A percentile compares a stretch with the other conserved stretches of the same genome.
Conservation (phyloP, 2,113 vertebrate species). For the Ramphastos sulfuratus region DNA sequence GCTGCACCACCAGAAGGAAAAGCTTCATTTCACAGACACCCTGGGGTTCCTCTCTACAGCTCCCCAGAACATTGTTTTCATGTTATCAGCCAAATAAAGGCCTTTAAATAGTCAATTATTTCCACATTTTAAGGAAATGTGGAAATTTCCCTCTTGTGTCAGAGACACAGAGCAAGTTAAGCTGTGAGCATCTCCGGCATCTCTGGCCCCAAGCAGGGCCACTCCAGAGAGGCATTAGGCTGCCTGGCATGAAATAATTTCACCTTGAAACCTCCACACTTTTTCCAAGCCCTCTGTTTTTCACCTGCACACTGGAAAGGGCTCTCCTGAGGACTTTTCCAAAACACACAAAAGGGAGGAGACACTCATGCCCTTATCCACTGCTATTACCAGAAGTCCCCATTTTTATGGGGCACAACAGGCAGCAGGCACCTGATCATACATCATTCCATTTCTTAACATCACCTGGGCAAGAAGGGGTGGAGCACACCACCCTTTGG, state of each 20-base stretch:
- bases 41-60: not conserved
- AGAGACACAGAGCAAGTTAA: not conserved
- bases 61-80: not conserved
- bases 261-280: not conserved
- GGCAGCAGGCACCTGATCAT: not conserved
- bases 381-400: not conserved
- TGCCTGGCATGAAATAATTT: not conserved
- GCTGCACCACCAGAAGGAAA: not conserved
- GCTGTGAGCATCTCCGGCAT: not conserved
- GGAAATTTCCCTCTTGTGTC: too few relatives aligned
- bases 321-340: not conserved
- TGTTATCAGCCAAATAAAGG: not conserved
- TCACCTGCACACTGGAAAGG: not conserved
- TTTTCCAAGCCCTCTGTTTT: not conserved
- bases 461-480: not conserved
- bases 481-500: not conserved
- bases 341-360: not conserved
- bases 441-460: not conserved
- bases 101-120: not conserved
- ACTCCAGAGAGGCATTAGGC: not conserved
- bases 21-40: not conserved
- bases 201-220: fast-evolving
- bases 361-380: not conserved
- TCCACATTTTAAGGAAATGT: not conserved
- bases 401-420: not conserved